Conservation (phyloP, 2,888 invertebrate genomes). For the Dolichopus griseipennis region DNA sequence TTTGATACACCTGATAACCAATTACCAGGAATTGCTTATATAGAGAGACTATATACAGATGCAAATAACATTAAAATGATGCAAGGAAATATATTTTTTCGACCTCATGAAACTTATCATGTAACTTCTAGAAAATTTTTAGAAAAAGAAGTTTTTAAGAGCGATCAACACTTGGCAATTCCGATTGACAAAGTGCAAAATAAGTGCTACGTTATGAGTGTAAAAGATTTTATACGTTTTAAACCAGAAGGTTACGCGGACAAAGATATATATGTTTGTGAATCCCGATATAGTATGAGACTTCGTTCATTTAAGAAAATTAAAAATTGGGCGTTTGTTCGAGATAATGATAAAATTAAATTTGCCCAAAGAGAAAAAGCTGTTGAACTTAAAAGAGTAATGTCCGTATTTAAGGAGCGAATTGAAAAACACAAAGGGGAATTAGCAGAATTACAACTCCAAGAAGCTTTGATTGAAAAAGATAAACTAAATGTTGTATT, state of each 20-base stretch:
- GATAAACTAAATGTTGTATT: conserved; percentile 77
- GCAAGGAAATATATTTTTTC: conserved; percentile 81
- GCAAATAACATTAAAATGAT: conserved; percentile 75
- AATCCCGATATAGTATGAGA: conserved; percentile 83
- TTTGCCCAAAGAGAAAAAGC: conserved; percentile 61
- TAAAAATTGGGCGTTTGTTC: conserved; percentile 59
- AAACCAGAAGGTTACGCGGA: conserved; percentile 80
- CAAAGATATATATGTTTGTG: conserved; percentile 94
- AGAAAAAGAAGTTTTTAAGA: conserved; percentile 94
- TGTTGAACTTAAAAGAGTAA: conserved; percentile 75
- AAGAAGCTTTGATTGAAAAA: conserved; percentile 74
- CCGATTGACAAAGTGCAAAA: conserved; percentile 79
- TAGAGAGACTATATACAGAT: conserved; percentile 84
- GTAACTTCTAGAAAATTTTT: conserved; percentile 90
- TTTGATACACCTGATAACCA: conserved; percentile 52
- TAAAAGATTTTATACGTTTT: conserved; percentile 87
- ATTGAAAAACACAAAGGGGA: conserved; percentile 86
- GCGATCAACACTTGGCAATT: conserved; percentile 75
- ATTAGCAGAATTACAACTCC: conserved; percentile 71
- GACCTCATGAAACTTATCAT: conserved; percentile 95
- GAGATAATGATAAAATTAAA: conserved; percentile 53
- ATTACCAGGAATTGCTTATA: conserved; percentile 69
- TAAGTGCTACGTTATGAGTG: conserved; percentile 86
- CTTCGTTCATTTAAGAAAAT: conserved; percentile 89
- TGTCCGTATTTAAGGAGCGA: conserved; percentile 87